These are phyloP conservation scores for Arvicanthis niloticus DNA, from an alignment of 2,113 vertebrate genomes.

Conservation along the genomic window DNA sequence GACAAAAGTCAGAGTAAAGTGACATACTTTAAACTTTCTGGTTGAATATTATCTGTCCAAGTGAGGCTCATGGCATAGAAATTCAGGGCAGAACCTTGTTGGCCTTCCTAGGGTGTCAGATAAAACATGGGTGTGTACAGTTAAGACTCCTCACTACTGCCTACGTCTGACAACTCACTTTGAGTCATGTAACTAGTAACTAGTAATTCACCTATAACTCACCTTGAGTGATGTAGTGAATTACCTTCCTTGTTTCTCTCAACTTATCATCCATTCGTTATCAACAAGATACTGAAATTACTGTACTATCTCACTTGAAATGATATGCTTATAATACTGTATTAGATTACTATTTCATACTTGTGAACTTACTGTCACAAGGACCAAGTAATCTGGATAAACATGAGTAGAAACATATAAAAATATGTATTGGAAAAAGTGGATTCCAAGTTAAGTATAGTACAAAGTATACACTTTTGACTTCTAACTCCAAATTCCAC, in stretches of 20 bases:
- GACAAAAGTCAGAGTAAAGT: not conserved
- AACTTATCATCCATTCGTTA: not conserved
- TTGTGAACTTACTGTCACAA: conserved; percentile 32
- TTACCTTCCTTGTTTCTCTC: not conserved
- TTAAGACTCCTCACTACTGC: not conserved
- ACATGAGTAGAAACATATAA: conserved; percentile 2
- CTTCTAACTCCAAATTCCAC: not conserved
- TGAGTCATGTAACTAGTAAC: too few species aligned
- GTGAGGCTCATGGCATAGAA: not conserved
- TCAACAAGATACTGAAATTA: not conserved
- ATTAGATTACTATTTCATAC: not conserved
- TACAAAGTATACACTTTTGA: not conserved
- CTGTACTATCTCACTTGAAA: not conserved
- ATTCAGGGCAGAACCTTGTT: not conserved
- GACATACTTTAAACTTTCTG: not conserved
- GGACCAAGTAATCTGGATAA: not conserved
- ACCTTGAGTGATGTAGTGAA: not conserved
- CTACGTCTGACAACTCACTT: not conserved
- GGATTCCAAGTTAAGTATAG: not conserved
- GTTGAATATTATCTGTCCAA: not conserved
- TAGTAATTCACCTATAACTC: too few species aligned
- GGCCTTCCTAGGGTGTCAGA: not conserved
- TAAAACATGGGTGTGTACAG: not conserved
- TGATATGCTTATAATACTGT: not conserved
- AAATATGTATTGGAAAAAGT: not conserved